Base-by-base conservation (phyloP, 2,888 invertebrate species). In the Magallana nippona region DNA sequence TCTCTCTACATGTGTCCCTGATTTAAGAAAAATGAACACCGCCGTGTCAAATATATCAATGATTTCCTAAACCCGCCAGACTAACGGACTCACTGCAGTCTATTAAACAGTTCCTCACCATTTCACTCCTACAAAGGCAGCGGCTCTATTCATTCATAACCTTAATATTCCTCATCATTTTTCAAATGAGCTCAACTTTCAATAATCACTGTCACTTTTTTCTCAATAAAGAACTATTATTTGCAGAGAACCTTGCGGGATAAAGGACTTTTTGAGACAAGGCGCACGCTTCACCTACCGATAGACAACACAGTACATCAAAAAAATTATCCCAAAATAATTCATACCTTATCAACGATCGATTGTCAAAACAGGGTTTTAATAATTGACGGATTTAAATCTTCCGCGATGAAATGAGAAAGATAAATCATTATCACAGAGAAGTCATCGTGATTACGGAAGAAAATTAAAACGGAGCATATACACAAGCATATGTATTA, bases 101-200 rank as follows among this genome's bases (percentile, higher is more conserved):
- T 71, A 71, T 71, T 71, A 27, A 71, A 32, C 71, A 71, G 71
- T 71, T 71, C 71, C 71, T 71, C 71, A 15, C 10, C 71, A 71
- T 71, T 71, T 27, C 71, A 71, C 22, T 32, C 22, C 32, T 32
- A 71, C 71, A 71, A 71, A 71, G 71, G 13, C 71, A 32, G 27
- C 13, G 27, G 17, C 71, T 71, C 71, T 71, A 32, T 71, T 15
- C 63, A 71, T 27, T 27, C 22, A 71, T 32, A 71, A 13, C 71
- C 71, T 71, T 15, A 71, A 71, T 71, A 71, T 71, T 15, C 11
- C 71, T 71, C 27, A 32, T 71, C 22, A 22, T 32, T 60, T 71
- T 71, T 71, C 3, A 71, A 71, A 32, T 71, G 22, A 71, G 11
- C 71, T 27, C 71, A 71, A 27, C 71, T 27, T 32, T 71, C 71